Evolutionary conservation across 1,140 invertebrate genomes (phyloP).

Genomic region (Ylistrum balloti): DNA sequence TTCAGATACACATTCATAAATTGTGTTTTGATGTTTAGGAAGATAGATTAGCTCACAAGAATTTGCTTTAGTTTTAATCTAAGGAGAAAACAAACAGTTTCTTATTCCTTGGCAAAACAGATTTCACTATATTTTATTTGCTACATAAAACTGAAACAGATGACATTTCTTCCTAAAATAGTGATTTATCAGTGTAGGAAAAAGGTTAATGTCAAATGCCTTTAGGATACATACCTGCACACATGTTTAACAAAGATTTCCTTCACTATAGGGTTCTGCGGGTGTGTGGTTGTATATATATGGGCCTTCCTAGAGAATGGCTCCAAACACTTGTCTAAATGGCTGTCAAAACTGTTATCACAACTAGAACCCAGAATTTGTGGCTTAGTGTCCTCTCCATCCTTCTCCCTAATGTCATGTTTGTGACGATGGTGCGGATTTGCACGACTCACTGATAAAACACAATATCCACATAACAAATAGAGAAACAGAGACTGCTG

Average conservation of each 20-base stretch:
- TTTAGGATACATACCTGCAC: constrained; percentile 57
- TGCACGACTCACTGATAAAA: background rate
- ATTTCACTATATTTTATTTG: no score
- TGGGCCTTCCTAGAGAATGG: constrained; percentile 56
- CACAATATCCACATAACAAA: background rate
- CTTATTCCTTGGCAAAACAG: no score
- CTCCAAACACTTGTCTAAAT: constrained; percentile 54
- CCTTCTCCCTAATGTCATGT: background rate
- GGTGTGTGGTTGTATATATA: constrained; percentile 47
- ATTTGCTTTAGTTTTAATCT: no score
- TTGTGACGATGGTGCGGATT: background rate
- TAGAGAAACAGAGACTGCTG: background rate
- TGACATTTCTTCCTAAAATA: background rate
- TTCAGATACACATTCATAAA: no score
- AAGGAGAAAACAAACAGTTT: no score
- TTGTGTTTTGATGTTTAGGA: no score
- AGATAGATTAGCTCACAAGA: no score
- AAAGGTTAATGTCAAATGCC: no score
- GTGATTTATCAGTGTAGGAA: background rate
- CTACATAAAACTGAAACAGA: background rate
- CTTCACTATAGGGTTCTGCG: constrained; percentile 53
- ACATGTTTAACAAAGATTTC: constrained; percentile 62
- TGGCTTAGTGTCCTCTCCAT: background rate
- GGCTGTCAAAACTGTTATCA: constrained; percentile 38
- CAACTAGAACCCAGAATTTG: constrained; percentile 19